These are phyloP conservation scores for Phylloscopus whistleri DNA, from an alignment of 2,113 vertebrate genomes.

Conservation along the genomic window DNA sequence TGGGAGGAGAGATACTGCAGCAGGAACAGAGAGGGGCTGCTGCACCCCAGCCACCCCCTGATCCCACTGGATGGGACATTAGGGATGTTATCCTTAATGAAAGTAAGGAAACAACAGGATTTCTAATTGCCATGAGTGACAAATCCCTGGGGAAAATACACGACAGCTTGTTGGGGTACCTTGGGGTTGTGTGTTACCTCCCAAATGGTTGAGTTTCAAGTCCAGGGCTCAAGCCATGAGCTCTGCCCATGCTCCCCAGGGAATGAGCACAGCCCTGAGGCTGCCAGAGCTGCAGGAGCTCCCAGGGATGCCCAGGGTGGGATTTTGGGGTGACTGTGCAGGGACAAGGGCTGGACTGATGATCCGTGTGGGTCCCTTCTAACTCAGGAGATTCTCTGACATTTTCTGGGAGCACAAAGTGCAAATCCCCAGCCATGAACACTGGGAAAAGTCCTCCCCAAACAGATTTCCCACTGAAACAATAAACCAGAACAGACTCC, in stretches of 20 bases:
- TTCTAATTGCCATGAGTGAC: neutral
- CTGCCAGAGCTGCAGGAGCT: neutral
- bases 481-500: neutral
- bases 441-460: neutral
- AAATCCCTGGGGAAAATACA: neutral
- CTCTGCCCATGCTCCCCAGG: neutral
- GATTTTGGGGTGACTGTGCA: neutral
- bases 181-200: neutral
- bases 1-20: neutral
- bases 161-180: neutral
- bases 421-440: neutral
- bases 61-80: neutral
- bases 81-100: neutral
- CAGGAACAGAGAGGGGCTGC: neutral
- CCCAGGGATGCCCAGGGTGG: neutral
- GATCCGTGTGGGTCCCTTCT: neutral
- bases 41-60: neutral
- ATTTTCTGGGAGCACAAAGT: neutral
- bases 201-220: neutral
- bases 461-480: neutral
- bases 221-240: neutral
- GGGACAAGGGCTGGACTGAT: fast-evolving
- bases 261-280: fast-evolving
- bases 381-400: neutral
- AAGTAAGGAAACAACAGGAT: neutral